Evolutionary conservation across 2,113 vertebrate species (phyloP).

Genomic region (Chaetodon trifascialis): DNA sequence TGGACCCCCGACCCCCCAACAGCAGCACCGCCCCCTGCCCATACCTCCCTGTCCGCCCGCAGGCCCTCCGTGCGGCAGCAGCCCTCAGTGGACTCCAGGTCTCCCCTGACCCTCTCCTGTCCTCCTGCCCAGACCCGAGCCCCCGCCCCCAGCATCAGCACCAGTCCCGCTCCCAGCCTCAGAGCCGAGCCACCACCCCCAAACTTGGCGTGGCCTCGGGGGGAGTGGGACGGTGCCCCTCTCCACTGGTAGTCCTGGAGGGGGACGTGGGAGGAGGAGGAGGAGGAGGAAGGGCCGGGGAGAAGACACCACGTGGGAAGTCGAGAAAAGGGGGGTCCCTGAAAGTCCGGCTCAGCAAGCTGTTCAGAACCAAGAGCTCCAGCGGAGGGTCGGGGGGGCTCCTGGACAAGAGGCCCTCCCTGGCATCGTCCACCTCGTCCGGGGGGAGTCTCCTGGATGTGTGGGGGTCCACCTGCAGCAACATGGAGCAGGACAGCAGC

Average conservation of each 20-base stretch:
- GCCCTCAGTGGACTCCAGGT: not conserved
- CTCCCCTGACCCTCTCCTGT: not conserved
- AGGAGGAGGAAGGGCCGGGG: slow-evolving; percentile 39
- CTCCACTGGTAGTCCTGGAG: slow-evolving; percentile 68
- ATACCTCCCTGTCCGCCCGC: not conserved
- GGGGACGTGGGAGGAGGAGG: slow-evolving; percentile 24
- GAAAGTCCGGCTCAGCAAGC: slow-evolving; percentile 89
- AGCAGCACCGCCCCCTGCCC: not conserved
- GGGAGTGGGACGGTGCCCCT: slow-evolving; percentile 41
- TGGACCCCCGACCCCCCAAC: not conserved
- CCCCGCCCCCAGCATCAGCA: slow-evolving; percentile 25
- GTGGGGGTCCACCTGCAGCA: slow-evolving; percentile 84
- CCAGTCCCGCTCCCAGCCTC: slow-evolving; percentile 69
- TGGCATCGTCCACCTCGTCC: slow-evolving; percentile 85
- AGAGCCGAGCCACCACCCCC: slow-evolving; percentile 77
- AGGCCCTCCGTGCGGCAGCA: not conserved
- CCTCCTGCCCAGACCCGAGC: not conserved
- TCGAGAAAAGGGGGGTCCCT: slow-evolving; percentile 87
- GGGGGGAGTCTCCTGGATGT: slow-evolving; percentile 89
- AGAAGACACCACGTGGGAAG: slow-evolving; percentile 70
- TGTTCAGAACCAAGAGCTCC: slow-evolving; percentile 91
- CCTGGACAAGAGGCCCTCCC: slow-evolving; percentile 83
- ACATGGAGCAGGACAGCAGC: slow-evolving; percentile 83
- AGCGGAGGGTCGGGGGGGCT: slow-evolving; percentile 78
- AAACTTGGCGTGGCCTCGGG: slow-evolving; percentile 58